Conservation (phyloP, 2,797 vertebrate genomes). For the Delichon dasypus region DNA sequence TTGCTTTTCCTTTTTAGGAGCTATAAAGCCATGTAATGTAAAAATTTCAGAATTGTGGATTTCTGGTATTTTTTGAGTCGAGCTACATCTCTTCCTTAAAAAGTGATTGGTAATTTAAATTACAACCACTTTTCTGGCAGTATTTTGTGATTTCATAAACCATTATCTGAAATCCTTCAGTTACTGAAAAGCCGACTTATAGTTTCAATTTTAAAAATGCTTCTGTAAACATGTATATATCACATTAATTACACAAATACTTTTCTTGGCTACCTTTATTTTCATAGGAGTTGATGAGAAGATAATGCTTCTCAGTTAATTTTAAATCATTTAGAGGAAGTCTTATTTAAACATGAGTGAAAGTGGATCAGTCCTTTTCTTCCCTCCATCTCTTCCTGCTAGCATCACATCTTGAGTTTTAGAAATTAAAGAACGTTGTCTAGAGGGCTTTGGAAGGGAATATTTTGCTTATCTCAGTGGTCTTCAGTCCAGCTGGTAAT, state of each 20-base stretch:
- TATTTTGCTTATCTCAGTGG: background rate
- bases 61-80: background rate
- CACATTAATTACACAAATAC: background rate
- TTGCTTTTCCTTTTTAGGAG: background rate
- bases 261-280: background rate
- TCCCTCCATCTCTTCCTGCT: background rate
- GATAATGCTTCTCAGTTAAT: background rate
- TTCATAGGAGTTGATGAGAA: background rate
- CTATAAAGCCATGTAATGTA: background rate
- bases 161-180: background rate
- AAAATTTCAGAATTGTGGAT: background rate
- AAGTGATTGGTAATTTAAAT: background rate
- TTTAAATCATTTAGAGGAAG: background rate
- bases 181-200: background rate
- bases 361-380: background rate
- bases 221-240: background rate
- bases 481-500: background rate
- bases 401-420: background rate
- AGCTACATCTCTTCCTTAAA: background rate
- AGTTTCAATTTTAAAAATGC: background rate
- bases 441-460: background rate
- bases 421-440: background rate
- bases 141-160: background rate
- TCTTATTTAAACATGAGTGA: background rate
- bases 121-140: background rate